These are phyloP conservation scores for Hylia prasina DNA, from an alignment of 2,113 vertebrate species.

Conservation along the genomic window DNA sequence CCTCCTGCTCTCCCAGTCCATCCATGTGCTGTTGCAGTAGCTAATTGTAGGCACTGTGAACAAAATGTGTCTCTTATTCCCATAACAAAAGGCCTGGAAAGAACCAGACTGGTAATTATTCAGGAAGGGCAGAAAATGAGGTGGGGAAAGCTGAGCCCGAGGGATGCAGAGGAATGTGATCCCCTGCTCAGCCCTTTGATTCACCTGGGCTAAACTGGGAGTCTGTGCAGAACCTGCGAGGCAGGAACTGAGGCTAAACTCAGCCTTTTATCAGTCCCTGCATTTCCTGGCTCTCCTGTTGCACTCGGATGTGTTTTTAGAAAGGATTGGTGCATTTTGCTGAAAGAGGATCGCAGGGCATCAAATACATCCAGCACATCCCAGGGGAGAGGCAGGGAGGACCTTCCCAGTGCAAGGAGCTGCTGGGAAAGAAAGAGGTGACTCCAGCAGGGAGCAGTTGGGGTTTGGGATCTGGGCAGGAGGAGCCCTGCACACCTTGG, in stretches of 20 bases:
- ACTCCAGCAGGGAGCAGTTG: neutral
- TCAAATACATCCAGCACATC: neutral
- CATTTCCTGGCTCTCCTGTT: neutral
- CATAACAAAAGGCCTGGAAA: slow-evolving; percentile 15
- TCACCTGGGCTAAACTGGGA: neutral
- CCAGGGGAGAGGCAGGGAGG: neutral
- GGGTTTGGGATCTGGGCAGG: neutral
- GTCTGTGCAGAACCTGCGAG: neutral
- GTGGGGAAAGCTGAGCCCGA: neutral
- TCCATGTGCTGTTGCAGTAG: neutral
- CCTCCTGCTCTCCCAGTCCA: neutral
- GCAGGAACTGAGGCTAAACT: neutral
- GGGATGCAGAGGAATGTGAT: neutral
- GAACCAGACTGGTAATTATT: neutral
- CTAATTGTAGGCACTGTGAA: neutral
- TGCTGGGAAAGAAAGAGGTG: neutral
- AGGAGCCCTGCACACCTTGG: neutral
- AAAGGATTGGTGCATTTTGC: neutral
- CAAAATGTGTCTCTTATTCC: neutral
- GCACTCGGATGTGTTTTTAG: neutral
- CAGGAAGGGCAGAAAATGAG: neutral
- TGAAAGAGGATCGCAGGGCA: neutral
- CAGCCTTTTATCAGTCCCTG: neutral
- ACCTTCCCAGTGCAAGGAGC: neutral
- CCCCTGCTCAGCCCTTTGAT: neutral